Evolutionary conservation across 2,113 vertebrate species (phyloP), one percentile per base, ranked within the genome.

Genomic region (Nettapus auritus): DNA sequence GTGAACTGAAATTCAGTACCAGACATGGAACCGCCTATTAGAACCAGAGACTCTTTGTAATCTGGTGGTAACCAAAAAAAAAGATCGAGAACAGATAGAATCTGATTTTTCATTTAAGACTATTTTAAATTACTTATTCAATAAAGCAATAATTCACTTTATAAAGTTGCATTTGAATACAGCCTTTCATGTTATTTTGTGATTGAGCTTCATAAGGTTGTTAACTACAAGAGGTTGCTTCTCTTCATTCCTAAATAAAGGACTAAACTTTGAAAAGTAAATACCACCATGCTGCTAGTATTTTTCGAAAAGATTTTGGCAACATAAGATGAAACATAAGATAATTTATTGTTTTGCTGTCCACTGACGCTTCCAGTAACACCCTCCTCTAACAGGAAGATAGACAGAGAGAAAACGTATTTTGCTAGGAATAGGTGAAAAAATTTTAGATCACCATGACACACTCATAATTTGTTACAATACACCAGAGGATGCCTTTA

Each of bases 31-130:
- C 16, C n/a, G 23, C 46, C 31, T 64, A 19, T 20, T 44, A 36
- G 92, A 94, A 89, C 67, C 62, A 92, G 77, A 50, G 69, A 76
- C 44, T 76, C n/a, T 31, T 71, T 73, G 69, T 79, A 57, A 91
- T 69, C 73, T 60, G 6, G 25, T 86, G 67, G 44, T 93, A 91
- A 94, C 40, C n/a, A 53, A 57, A 86, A 75, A 84, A 84, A 78
- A 53, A 82, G 70, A 66, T 36, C 13, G 42, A 83, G 42, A 55
- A 11, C 64, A 78, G 91, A 91, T 60, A 78, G 46, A 91, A 86
- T 71, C 89, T 86, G 55, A 42, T 85, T 92, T 87, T 94, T 94
- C 81, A 91, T 88, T 91, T 93, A 63, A 93, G 19, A 52, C 26
- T 63, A 62, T 55, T 82, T 91, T 66, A 60, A 88, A 88, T 86